Conservation (phyloP, 2,888 invertebrate genomes). For the Auanema freiburgensis region DNA sequence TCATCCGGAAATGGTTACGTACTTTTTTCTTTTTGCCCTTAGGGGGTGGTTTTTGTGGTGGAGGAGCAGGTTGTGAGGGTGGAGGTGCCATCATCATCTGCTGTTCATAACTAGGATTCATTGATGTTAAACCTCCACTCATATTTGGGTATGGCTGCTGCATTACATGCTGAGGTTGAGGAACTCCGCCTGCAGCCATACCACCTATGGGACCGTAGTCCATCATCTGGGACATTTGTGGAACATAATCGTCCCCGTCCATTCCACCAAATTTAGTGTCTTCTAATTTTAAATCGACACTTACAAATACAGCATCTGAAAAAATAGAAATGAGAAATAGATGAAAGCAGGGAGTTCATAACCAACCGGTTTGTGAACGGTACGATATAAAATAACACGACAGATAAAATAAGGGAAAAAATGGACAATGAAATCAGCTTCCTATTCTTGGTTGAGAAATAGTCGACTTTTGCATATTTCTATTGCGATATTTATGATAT, state of each 20-base stretch:
- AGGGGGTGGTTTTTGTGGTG: slow-evolving; percentile 19
- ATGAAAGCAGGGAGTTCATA: too few relatives aligned
- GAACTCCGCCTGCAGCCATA: slow-evolving; percentile 16
- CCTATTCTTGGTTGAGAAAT: too few relatives aligned
- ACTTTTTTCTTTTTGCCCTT: slow-evolving; percentile 1
- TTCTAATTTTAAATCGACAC: too few relatives aligned
- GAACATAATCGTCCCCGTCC: slow-evolving; percentile 58
- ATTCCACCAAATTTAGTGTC: slow-evolving; percentile 1
- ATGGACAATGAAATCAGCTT: too few relatives aligned
- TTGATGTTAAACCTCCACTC: slow-evolving; percentile 22
- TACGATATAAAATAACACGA: too few relatives aligned
- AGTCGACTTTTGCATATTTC: too few relatives aligned
- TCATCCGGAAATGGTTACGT: background rate
- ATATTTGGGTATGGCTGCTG: background rate
- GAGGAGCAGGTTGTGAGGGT: slow-evolving; percentile 18
- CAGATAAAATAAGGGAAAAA: too few relatives aligned
- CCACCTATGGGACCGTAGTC: slow-evolving; percentile 32
- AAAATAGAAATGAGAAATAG: too few relatives aligned
- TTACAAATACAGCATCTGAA: too few relatives aligned
- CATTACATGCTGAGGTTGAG: slow-evolving; percentile 2
- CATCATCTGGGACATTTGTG: slow-evolving; percentile 57
- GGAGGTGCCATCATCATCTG: slow-evolving; percentile 39
- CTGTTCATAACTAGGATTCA: slow-evolving; percentile 40
- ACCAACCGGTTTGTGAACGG: too few relatives aligned
- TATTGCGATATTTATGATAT: too few relatives aligned